Evolutionary conservation across 2,888 invertebrate species (phyloP).

Genomic region (Cristatella mucedo): DNA sequence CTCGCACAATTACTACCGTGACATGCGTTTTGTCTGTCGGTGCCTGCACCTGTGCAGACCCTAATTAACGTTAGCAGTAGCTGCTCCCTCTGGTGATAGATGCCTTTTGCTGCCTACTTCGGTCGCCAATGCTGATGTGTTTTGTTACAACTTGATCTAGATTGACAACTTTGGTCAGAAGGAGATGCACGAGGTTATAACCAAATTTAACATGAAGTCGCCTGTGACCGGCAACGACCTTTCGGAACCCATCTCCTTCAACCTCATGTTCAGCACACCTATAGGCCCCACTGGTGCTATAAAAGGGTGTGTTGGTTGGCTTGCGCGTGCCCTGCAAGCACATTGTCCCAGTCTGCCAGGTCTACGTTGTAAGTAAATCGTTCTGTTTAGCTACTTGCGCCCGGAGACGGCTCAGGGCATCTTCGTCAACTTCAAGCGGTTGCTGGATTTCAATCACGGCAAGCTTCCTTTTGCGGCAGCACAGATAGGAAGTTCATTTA

Average conservation of each 20-base stretch:
- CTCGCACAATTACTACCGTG: too few species aligned
- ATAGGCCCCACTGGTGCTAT: constrained; percentile 90
- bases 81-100: too few species aligned
- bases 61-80: too few species aligned
- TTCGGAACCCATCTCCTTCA: constrained; percentile 87
- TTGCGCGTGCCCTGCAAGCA: too few species aligned
- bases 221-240: constrained; percentile 86
- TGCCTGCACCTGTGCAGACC: too few species aligned
- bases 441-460: constrained; percentile 92
- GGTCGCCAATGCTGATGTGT: too few species aligned
- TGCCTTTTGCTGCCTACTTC: too few species aligned
- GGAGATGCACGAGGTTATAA: constrained; percentile 70
- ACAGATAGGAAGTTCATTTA: constrained; percentile 92
- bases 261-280: constrained; percentile 94
- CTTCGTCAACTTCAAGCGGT: constrained; percentile 94
- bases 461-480: constrained; percentile 91
- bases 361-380: background rate
- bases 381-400: constrained; percentile 54
- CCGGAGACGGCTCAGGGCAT: constrained; percentile 99
- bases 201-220: constrained; percentile 77
- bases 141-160: too few species aligned
- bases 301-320: constrained; percentile 60
- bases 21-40: too few species aligned
- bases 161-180: constrained; percentile 78
- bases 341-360: too few species aligned